Percentiles rank a stretch among this genome's conserved stretches.
These are phyloP conservation scores for Pseudomyrmex dendroicus DNA, from an alignment of 1,140 invertebrate genomes.

Conservation along the genomic window DNA sequence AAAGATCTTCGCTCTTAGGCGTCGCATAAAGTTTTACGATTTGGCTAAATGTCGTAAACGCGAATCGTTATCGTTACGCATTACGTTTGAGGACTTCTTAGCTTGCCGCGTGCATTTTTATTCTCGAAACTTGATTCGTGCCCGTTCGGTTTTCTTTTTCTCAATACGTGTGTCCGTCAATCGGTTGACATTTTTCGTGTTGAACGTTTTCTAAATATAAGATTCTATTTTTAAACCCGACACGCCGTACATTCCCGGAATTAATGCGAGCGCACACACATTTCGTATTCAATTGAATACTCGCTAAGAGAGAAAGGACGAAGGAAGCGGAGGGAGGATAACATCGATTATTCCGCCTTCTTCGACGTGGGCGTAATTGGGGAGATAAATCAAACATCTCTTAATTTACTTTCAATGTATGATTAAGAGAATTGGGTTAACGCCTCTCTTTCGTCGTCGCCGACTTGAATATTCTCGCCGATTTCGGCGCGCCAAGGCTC, in stretches of 20 bases:
- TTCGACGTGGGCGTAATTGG: constrained; percentile 26
- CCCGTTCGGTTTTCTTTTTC: too few relatives aligned
- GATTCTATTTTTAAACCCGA: neutral
- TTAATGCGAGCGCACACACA: neutral
- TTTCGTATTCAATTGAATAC: neutral
- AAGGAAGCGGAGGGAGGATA: neutral
- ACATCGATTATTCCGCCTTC: constrained; percentile 22
- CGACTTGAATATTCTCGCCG: neutral
- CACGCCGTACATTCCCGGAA: neutral
- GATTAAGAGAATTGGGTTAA: constrained; percentile 42
- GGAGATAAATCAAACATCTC: constrained; percentile 12
- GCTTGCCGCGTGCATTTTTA: too few relatives aligned
- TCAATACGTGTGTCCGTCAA: too few relatives aligned
- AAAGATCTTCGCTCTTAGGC: too few relatives aligned
- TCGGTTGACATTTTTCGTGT: too few relatives aligned
- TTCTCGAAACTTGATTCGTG: too few relatives aligned
- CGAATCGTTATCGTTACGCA: too few relatives aligned
- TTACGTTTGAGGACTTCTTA: too few relatives aligned
- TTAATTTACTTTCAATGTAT: constrained; percentile 27
- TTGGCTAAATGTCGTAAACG: too few relatives aligned
- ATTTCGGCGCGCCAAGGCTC: constrained; percentile 9
- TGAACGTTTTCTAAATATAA: neutral
- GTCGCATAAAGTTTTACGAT: too few relatives aligned
- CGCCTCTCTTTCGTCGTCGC: neutral
- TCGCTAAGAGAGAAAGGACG: neutral